These are phyloP conservation scores for Arizona elegans DNA, from an alignment of 2,113 vertebrate genomes.

Conservation along the genomic window DNA sequence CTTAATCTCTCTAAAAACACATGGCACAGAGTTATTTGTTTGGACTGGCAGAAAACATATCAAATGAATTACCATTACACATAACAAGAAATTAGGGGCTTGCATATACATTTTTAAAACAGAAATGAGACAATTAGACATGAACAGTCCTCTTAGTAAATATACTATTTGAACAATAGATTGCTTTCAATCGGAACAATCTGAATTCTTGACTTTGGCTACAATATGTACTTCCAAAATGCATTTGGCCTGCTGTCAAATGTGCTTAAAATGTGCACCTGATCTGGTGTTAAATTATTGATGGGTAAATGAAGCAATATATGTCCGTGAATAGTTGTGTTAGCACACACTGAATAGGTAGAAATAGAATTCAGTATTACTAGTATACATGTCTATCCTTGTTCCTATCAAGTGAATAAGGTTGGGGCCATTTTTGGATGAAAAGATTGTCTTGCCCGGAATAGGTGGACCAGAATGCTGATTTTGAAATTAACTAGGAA, in stretches of 20 bases:
- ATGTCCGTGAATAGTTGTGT: neutral
- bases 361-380: slow-evolving; percentile 22
- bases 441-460: neutral
- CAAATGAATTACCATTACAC: neutral
- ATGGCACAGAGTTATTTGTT: neutral
- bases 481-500: slow-evolving; percentile 7
- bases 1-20: slow-evolving; percentile 28
- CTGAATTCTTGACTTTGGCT: neutral
- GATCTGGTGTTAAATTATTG: slow-evolving; percentile 13
- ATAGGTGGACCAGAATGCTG: neutral
- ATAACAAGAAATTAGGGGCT: neutral
- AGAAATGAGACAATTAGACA: neutral
- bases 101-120: neutral
- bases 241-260: slow-evolving; percentile 27
- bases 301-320: slow-evolving; percentile 29
- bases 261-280: slow-evolving; percentile 14
- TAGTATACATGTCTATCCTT: neutral
- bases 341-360: slow-evolving; percentile 1
- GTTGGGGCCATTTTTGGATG: neutral
- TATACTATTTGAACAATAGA: neutral
- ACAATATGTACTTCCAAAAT: neutral
- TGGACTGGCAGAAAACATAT: neutral
- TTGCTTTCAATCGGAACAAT: neutral
- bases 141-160: neutral
- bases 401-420: slow-evolving; percentile 5